Evolutionary conservation across 2,797 vertebrate genomes (phyloP).

Genomic region (Gambelia wislizenii): DNA sequence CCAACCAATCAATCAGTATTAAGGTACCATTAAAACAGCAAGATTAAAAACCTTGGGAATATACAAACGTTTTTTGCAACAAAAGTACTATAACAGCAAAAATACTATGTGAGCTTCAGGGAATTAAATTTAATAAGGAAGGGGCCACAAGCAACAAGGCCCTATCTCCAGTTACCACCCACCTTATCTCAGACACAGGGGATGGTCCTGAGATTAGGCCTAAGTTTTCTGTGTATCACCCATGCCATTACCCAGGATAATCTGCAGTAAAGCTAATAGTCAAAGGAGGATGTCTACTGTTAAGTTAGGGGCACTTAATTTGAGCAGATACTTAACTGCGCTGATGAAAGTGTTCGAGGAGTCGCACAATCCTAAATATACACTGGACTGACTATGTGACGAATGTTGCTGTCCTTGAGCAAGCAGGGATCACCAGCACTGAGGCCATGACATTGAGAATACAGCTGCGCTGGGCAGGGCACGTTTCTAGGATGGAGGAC

Average conservation of each 20-base stretch:
- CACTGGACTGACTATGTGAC: no score
- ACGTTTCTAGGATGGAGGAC: no score
- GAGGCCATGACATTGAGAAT: no score
- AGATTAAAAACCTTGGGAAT: background rate
- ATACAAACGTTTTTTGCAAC: background rate
- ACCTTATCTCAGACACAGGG: background rate
- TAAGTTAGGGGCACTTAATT: background rate
- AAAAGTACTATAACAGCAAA: background rate
- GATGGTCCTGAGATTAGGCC: background rate
- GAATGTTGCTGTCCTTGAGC: no score
- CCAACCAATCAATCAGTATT: no score
- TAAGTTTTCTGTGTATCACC: background rate
- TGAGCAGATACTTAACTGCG: background rate
- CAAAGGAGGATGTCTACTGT: background rate
- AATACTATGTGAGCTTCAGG: background rate
- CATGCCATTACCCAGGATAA: background rate
- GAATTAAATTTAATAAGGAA: background rate
- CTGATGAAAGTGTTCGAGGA: no score
- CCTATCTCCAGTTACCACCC: no score
- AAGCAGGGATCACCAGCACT: no score
- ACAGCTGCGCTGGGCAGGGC: no score
- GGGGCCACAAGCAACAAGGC: background rate
- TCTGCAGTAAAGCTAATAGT: background rate
- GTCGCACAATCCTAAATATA: no score
- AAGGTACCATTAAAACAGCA: background rate